Evolutionary conservation across 2,888 invertebrate species (phyloP), one percentile per base, ranked within the genome.

Genomic region (Bimastos eiseni): DNA sequence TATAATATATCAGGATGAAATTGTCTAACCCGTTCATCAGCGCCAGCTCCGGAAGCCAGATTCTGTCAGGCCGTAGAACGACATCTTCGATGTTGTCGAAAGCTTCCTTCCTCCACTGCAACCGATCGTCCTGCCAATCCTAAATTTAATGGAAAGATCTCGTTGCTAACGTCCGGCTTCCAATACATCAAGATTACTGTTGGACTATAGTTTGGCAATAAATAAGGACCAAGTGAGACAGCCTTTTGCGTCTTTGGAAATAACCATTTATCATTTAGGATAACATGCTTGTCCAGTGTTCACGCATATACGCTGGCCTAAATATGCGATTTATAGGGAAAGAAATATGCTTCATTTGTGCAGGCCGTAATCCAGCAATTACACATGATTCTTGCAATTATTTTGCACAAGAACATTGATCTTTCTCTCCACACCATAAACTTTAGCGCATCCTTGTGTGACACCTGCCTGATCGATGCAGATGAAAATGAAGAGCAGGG

Each of bases 31-130:
- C 89, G 89, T 89, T 89, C 89, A 89, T 89, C 33, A 89, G 89
- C 21, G 89, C 93, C n/a, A 93, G 92, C 89, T 93, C 93, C 41
- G 93, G 93, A 21, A 92, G 92, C 93, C 93, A 93, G n/a, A 93
- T 92, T 84, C 93, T 88, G 49, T 92, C 90, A 11, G 93, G 92
- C 37, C 88, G 90, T 24, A 93, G 83, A 30, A 93, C 93, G 21
- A 93, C 90, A 55, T 92, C 92, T 21, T 91, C 90, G 38, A 92
- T 44, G 90, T 91, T 90, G 41, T 91, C 89, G 90, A 91, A 93
- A 17, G 93, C 91, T n/a, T 86, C 83, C 17, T 90, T 91, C 41
- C 91, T 91, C 93, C 93, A 93, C 49, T n/a, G 89, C 86, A 93
- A 89, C 15, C 93, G 90, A 33, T 92, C 91, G 88, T 93, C 93